Conservation (phyloP, 2,888 invertebrate species). For the Biston betularia region DNA sequence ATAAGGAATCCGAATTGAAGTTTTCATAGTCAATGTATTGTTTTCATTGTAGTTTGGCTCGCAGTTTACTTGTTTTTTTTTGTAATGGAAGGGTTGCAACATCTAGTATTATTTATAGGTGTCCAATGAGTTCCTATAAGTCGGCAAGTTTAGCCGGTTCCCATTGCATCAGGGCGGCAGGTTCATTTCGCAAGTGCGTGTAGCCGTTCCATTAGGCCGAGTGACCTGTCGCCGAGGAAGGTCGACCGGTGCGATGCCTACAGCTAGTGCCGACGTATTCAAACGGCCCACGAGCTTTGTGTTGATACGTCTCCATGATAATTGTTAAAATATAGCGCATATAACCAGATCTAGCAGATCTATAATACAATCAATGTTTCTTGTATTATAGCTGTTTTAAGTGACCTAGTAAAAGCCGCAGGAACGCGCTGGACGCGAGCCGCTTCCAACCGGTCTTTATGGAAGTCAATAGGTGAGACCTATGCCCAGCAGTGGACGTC, state of each 20-base stretch:
- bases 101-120: neutral
- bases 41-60: too few species aligned
- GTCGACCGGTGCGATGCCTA: slow-evolving; percentile 73
- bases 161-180: slow-evolving; percentile 35
- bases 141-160: neutral
- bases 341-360: too few species aligned
- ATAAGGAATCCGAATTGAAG: too few species aligned
- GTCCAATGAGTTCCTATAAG: neutral
- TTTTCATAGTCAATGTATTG: too few species aligned
- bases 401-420: too few species aligned
- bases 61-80: too few species aligned
- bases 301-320: slow-evolving; percentile 50
- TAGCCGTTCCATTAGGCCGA: slow-evolving; percentile 65
- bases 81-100: neutral
- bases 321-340: neutral
- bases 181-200: slow-evolving; percentile 56
- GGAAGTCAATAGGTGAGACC: too few species aligned
- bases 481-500: too few species aligned
- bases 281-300: slow-evolving; percentile 51
- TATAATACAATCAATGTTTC: too few species aligned
- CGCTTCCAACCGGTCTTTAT: too few species aligned
- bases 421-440: too few species aligned
- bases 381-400: too few species aligned
- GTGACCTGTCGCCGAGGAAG: slow-evolving; percentile 80
- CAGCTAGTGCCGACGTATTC: slow-evolving; percentile 74